phyloP scores from a whole-genome alignment of 1,140 invertebrate genomes.

The Monochamus saltuarius region DNA sequence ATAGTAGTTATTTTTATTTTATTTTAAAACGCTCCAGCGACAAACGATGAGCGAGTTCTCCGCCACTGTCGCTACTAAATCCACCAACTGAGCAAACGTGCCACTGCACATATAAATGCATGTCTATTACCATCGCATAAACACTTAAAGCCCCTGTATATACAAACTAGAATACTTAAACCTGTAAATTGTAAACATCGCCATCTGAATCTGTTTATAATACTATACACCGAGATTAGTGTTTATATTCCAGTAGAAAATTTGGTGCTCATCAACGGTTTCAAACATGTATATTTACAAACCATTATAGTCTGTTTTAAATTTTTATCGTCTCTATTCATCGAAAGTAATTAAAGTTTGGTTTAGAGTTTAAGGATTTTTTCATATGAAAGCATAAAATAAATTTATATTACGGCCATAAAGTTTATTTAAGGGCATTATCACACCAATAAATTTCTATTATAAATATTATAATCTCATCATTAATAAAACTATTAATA shows the following conservation, averaged over 20 bases:
- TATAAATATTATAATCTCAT: no score
- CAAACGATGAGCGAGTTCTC: no score
- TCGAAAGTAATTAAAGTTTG: slow-evolving; percentile 8
- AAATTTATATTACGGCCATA: no score
- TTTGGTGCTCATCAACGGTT: slow-evolving; percentile 48
- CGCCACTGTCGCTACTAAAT: no score
- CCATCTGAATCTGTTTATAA: slow-evolving; percentile 44
- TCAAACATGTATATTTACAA: slow-evolving; percentile 43
- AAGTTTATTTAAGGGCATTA: no score
- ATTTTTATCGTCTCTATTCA: slow-evolving; percentile 29
- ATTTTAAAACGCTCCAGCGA: no score
- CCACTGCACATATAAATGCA: background rate
- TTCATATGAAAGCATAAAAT: no score
- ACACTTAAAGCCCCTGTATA: slow-evolving; percentile 43
- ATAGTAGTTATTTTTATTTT: no score
- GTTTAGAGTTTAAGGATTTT: no score
- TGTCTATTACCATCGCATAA: slow-evolving; percentile 30
- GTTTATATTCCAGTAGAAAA: slow-evolving; percentile 46
- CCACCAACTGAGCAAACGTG: no score
- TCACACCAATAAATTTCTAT: no score
- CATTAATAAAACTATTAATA: no score
- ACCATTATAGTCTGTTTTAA: slow-evolving; percentile 45
- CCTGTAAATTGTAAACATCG: slow-evolving; percentile 44
- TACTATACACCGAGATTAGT: slow-evolving; percentile 38
- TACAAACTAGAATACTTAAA: slow-evolving; percentile 47